phyloP scores from a whole-genome alignment of 2,113 vertebrate species.

The Strix aluco region DNA sequence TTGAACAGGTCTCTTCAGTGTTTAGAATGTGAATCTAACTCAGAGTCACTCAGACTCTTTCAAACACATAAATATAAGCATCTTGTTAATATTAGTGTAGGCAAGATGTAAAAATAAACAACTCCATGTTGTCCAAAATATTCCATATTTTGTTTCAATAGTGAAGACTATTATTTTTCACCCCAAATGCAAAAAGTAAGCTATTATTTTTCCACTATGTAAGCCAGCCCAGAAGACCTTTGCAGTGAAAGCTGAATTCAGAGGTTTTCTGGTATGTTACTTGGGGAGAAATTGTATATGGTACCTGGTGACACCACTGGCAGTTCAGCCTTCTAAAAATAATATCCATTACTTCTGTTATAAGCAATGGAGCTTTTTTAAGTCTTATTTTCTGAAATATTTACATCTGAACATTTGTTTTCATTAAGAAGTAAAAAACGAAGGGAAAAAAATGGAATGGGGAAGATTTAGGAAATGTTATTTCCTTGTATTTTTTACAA shows the following conservation, averaged over 20 bases:
- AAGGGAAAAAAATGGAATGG: fast-evolving
- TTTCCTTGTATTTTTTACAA: neutral
- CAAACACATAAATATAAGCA: neutral
- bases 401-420: neutral
- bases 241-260: neutral
- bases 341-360: neutral
- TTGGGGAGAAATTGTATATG: neutral
- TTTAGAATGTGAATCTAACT: neutral
- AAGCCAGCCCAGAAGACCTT: neutral
- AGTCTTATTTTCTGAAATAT: neutral
- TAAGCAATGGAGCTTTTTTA: neutral
- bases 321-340: neutral
- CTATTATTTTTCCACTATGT: neutral
- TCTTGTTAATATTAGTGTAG: neutral
- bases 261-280: neutral
- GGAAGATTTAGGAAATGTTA: neutral
- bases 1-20: neutral
- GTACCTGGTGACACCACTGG: neutral
- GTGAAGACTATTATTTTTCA: neutral
- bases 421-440: neutral
- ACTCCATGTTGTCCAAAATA: neutral
- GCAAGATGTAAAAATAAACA: neutral
- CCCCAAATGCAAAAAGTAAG: neutral
- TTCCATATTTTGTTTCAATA: neutral
- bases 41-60: neutral